Percentiles rank a stretch among this genome's conserved stretches.
Conservation (phyloP, 1,140 invertebrate genomes). For the Panagrolaimus sp. region DNA sequence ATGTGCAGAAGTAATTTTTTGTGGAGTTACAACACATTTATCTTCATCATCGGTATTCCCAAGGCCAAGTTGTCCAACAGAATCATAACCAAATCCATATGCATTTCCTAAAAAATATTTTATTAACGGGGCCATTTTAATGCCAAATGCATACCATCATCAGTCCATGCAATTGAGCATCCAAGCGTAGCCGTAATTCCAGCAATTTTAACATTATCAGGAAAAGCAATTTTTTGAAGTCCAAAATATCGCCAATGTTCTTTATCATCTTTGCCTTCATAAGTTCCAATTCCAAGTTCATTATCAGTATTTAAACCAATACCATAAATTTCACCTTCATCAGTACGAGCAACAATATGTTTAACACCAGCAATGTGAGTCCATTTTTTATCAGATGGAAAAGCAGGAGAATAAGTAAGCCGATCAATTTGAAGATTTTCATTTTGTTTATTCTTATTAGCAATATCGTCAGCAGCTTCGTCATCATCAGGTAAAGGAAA, state of each 20-base stretch:
- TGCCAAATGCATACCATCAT: conserved; percentile 37
- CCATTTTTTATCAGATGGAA: conserved; percentile 37
- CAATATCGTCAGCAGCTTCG: conserved; percentile 20
- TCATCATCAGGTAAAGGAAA: conserved; percentile 32
- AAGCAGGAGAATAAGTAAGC: conserved; percentile 34
- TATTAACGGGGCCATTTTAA: not conserved
- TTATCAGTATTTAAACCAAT: conserved; percentile 58
- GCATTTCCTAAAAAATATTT: conserved; percentile 39
- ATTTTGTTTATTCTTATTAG: conserved; percentile 34
- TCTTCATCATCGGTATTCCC: conserved; percentile 53
- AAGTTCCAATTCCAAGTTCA: conserved; percentile 52
- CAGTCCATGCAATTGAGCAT: conserved; percentile 52
- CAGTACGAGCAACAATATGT: conserved; percentile 41
- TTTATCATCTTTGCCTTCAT: conserved; percentile 45
- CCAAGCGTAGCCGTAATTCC: conserved; percentile 52
- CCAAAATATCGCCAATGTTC: conserved; percentile 53
- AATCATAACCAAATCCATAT: conserved; percentile 52
- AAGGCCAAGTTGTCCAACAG: conserved; percentile 53
- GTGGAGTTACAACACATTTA: conserved; percentile 47
- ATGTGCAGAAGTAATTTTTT: conserved; percentile 48
- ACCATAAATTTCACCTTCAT: conserved; percentile 43
- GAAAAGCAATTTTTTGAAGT: conserved; percentile 37
- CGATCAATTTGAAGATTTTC: conserved; percentile 17
- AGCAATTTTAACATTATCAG: conserved; percentile 36
- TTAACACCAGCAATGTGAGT: conserved; percentile 55